These are phyloP conservation scores for Holothuria leucospilota DNA, from an alignment of 53 echinoderm and acorn worm genomes.

Conservation along the genomic window DNA sequence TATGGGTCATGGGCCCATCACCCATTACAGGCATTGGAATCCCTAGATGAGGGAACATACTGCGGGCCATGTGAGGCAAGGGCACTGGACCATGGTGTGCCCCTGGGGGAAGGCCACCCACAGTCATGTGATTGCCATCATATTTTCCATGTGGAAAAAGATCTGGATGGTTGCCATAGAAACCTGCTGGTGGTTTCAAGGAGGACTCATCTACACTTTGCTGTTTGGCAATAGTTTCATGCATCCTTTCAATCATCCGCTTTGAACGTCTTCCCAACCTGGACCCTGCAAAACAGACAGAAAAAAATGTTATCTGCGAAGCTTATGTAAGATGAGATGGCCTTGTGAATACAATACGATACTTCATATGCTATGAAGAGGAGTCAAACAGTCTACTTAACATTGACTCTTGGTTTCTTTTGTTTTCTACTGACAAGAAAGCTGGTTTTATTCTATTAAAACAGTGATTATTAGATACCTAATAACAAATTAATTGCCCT, in stretches of 20 bases:
- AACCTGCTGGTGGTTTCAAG: constrained; percentile 89
- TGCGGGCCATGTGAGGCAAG: constrained; percentile 62
- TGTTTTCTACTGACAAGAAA: too few relatives aligned
- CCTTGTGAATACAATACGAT: neutral
- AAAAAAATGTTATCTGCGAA: neutral
- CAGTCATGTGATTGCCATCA: constrained; percentile 57
- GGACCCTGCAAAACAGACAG: constrained; percentile 73
- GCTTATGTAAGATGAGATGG: neutral
- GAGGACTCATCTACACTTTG: constrained; percentile 81
- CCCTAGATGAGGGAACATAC: constrained; percentile 64
- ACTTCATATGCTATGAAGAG: too few relatives aligned
- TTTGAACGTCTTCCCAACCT: constrained; percentile 94
- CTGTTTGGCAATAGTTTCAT: constrained; percentile 96
- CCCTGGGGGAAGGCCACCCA: constrained; percentile 56
- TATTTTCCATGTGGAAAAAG: constrained; percentile 87
- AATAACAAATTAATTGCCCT: too few relatives aligned
- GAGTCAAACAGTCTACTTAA: too few relatives aligned
- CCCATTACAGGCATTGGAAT: constrained; percentile 71
- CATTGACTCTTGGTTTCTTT: too few relatives aligned
- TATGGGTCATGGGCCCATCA: constrained; percentile 54
- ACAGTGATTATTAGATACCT: too few relatives aligned
- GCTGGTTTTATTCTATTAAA: too few relatives aligned
- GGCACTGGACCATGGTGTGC: constrained; percentile 68
- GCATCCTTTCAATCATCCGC: constrained; percentile 99
- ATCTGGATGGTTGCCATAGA: constrained; percentile 97